Conservation (phyloP, 2,888 invertebrate genomes). For the Cybosia mesomella region DNA sequence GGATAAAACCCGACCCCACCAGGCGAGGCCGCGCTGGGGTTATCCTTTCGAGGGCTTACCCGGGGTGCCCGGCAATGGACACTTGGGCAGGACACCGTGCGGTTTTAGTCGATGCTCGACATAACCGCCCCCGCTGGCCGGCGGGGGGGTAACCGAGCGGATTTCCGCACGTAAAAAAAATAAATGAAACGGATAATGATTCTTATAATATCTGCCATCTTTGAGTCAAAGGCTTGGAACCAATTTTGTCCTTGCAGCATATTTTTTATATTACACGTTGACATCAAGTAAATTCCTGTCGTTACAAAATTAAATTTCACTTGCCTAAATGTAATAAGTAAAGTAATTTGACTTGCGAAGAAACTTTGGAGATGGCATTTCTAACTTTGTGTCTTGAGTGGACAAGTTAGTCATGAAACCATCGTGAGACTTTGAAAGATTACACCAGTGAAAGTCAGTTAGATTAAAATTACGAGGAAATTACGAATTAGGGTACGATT, state of each 20-base stretch:
- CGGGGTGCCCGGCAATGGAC: too few relatives aligned
- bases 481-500: too few relatives aligned
- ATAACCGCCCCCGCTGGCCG: too few relatives aligned
- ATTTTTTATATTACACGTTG: slow-evolving; percentile 6
- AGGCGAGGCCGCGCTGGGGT: too few relatives aligned
- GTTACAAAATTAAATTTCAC: slow-evolving; percentile 16
- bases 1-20: too few relatives aligned
- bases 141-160: too few relatives aligned
- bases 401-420: neutral
- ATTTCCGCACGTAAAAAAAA: too few relatives aligned
- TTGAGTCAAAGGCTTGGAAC: neutral
- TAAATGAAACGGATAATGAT: neutral
- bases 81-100: too few relatives aligned
- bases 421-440: neutral
- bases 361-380: slow-evolving; percentile 11
- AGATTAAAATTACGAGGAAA: slow-evolving; percentile 3
- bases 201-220: neutral
- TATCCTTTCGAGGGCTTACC: too few relatives aligned
- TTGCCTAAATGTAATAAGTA: slow-evolving; percentile 14
- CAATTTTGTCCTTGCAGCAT: neutral
- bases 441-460: neutral
- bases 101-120: too few relatives aligned
- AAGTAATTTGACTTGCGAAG: slow-evolving; percentile 9
- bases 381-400: neutral
- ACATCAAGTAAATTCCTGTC: slow-evolving; percentile 11